Conservation (phyloP, 2,888 invertebrate genomes). For the Volucella inanis region DNA sequence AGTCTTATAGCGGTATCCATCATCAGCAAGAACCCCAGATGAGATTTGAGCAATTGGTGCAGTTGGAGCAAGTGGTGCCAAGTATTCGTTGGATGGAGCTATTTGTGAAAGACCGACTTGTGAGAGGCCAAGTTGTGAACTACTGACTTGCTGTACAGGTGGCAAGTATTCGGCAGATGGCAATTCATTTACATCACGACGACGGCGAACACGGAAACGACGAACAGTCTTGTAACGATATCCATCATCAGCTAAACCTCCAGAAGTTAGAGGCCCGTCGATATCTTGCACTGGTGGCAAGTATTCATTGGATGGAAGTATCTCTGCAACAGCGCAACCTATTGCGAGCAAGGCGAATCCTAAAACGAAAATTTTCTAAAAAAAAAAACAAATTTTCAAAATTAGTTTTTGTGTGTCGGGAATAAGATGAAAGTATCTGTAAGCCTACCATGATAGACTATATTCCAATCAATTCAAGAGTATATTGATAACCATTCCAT, state of each 20-base stretch:
- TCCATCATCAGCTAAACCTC: constrained; percentile 61
- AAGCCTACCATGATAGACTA: constrained; percentile 59
- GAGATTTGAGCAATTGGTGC: constrained; percentile 4
- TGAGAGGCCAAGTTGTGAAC: constrained; percentile 4
- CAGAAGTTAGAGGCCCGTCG: constrained; percentile 10
- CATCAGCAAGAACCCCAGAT: constrained; percentile 57
- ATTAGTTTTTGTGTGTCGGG: background rate
- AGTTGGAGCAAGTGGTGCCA: constrained; percentile 49
- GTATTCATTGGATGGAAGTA: constrained; percentile 67
- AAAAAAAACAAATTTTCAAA: background rate
- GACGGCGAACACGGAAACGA: constrained; percentile 61
- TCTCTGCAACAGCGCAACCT: constrained; percentile 35
- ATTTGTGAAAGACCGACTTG: constrained; percentile 75
- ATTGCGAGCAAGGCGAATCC: constrained; percentile 43
- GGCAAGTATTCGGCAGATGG: constrained; percentile 51
- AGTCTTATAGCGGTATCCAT: constrained; percentile 74
- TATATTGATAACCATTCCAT: constrained; percentile 51
- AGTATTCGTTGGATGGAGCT: constrained; percentile 56
- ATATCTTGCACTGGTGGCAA: constrained; percentile 71
- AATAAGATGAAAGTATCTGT: background rate
- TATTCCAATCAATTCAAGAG: constrained; percentile 51
- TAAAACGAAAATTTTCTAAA: constrained; percentile 57
- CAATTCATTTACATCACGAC: constrained; percentile 77
- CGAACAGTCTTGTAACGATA: constrained; percentile 67
- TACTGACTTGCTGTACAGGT: constrained; percentile 34